phyloP scores from a whole-genome alignment of 1,140 invertebrate genomes.

The Drosophila melanogaster region Release_6_plus_ISO1_MT NC_004354.4:9878501-9879000 shows the following conservation, averaged over 20 bases:
- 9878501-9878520: slow-evolving; percentile 24
- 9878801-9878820: not conserved
- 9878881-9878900: not conserved
- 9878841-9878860: not conserved
- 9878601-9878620: slow-evolving; percentile 33
- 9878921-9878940: too few relatives aligned
- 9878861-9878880: not conserved
- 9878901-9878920: not conserved
- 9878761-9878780: too few relatives aligned
- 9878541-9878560: slow-evolving; percentile 18
- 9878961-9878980: too few relatives aligned
- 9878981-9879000: slow-evolving; percentile 2
- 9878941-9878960: too few relatives aligned
- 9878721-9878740: too few relatives aligned
- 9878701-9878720: not conserved
- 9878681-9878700: slow-evolving; percentile 17
- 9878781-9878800: too few relatives aligned
- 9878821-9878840: not conserved
- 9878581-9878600: slow-evolving; percentile 55
- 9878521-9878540: slow-evolving; percentile 22
- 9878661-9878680: slow-evolving; percentile 30
- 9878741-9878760: too few relatives aligned
- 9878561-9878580: slow-evolving; percentile 30
- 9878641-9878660: slow-evolving; percentile 31
- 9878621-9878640: slow-evolving; percentile 17